Evolutionary conservation across 1,140 invertebrate genomes (phyloP).

Genomic region (Chironomus tepperi): DNA sequence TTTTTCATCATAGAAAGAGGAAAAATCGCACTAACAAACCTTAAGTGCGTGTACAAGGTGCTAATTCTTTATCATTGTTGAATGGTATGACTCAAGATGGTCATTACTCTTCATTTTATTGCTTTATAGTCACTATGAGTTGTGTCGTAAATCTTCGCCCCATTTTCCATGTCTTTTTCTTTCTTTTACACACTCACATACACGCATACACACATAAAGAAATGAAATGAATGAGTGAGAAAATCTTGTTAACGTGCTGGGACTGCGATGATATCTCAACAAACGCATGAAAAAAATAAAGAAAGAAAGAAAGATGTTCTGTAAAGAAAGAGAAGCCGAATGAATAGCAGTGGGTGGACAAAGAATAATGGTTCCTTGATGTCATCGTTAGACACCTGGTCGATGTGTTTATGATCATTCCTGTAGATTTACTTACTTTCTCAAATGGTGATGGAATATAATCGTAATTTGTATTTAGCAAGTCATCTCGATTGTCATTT

Average conservation of each 20-base stretch:
- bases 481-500: too few relatives aligned
- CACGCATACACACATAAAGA: not conserved
- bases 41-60: not conserved
- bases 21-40: too few relatives aligned
- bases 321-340: not conserved
- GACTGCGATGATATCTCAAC: not conserved
- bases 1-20: too few relatives aligned
- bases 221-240: not conserved
- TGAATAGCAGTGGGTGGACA: not conserved
- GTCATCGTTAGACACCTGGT: not conserved
- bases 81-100: constrained; percentile 17
- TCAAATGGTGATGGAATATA: too few relatives aligned
- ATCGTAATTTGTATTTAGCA: too few relatives aligned
- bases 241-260: not conserved
- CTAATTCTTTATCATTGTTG: constrained; percentile 10
- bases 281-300: too few relatives aligned
- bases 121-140: constrained; percentile 20
- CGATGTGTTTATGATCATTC: not conserved
- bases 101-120: constrained; percentile 22
- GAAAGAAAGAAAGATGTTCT: too few relatives aligned
- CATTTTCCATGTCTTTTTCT: not conserved
- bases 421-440: too few relatives aligned
- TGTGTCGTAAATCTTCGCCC: not conserved
- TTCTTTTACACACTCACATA: not conserved
- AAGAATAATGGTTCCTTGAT: not conserved